phyloP scores from a whole-genome alignment of 30 jellyfish, hydroid and myxozoan genomes.

The Chironex yamaguchii region DNA sequence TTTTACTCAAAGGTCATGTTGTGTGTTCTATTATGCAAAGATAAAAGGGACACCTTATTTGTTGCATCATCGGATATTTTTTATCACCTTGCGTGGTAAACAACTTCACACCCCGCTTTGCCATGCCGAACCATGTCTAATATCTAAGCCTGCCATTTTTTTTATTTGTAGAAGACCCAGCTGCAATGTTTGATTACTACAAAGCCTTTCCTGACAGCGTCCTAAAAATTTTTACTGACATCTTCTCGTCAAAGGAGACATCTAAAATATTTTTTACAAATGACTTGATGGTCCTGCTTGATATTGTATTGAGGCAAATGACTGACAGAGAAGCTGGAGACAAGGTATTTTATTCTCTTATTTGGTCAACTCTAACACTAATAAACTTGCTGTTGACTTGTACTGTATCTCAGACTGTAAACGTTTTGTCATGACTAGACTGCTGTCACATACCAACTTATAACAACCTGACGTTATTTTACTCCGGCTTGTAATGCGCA shows the following conservation, averaged over 20 bases:
- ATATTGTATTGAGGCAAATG: constrained; percentile 80
- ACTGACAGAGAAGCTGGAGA: constrained; percentile 77
- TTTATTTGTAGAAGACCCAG: constrained; percentile 82
- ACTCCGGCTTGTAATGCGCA: too few species aligned
- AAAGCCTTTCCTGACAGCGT: constrained; percentile 73
- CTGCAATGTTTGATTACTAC: constrained; percentile 72
- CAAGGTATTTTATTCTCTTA: constrained; percentile 78
- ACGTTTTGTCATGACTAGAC: too few species aligned
- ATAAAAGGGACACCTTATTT: too few species aligned
- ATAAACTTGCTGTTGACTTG: too few species aligned
- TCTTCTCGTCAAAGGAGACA: constrained; percentile 79
- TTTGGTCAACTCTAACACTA: too few species aligned
- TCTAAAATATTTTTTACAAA: constrained; percentile 84
- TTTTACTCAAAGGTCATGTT: too few species aligned
- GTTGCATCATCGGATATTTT: not conserved
- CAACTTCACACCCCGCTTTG: not conserved
- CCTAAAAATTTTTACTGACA: constrained; percentile 77
- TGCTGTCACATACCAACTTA: too few species aligned
- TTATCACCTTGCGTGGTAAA: not conserved
- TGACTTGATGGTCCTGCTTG: constrained; percentile 83
- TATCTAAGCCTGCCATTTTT: not conserved
- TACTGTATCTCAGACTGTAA: too few species aligned
- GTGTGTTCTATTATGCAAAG: too few species aligned
- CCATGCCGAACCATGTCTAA: not conserved
- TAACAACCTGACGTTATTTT: too few species aligned